phyloP scores from a whole-genome alignment of 2,888 invertebrate species.

The Rhingia rostrata region DNA sequence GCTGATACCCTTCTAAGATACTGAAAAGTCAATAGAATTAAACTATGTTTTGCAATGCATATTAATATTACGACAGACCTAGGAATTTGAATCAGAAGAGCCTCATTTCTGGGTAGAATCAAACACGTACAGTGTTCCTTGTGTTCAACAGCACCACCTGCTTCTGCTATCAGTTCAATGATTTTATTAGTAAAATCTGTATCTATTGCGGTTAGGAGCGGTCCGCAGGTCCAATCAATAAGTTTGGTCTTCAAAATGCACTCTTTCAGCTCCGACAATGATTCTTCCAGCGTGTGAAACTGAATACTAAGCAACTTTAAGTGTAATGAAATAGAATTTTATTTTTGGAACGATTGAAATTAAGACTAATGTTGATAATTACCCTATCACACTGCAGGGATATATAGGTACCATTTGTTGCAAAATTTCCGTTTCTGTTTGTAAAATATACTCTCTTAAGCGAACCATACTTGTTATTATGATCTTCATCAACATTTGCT shows the following conservation, averaged over 20 bases:
- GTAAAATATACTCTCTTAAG: slow-evolving; percentile 79
- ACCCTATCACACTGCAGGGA: slow-evolving; percentile 78
- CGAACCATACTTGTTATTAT: slow-evolving; percentile 73
- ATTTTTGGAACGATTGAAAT: neutral
- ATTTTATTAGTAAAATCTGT: slow-evolving; percentile 73
- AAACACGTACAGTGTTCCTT: slow-evolving; percentile 78
- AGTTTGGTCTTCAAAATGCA: slow-evolving; percentile 77
- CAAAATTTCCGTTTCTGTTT: slow-evolving; percentile 76
- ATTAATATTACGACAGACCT: slow-evolving; percentile 42
- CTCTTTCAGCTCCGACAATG: slow-evolving; percentile 76
- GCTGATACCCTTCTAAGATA: slow-evolving; percentile 77
- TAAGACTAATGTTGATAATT: slow-evolving; percentile 13
- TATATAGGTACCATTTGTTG: slow-evolving; percentile 78
- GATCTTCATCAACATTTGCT: slow-evolving; percentile 38
- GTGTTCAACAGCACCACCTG: slow-evolving; percentile 74
- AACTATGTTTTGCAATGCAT: no score
- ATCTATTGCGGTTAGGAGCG: slow-evolving; percentile 79
- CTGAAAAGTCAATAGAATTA: slow-evolving; percentile 26
- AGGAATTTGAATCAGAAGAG: slow-evolving; percentile 67
- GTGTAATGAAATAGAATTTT: neutral
- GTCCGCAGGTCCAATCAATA: slow-evolving; percentile 78
- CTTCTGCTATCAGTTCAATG: slow-evolving; percentile 75
- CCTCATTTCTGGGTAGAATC: slow-evolving; percentile 75
- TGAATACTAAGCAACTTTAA: slow-evolving; percentile 78
- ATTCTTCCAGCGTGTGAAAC: slow-evolving; percentile 78